Evolutionary conservation across 2,113 vertebrate genomes (phyloP), one percentile per base, ranked within the genome.

Genomic region (Melanerpes formicivorus): DNA sequence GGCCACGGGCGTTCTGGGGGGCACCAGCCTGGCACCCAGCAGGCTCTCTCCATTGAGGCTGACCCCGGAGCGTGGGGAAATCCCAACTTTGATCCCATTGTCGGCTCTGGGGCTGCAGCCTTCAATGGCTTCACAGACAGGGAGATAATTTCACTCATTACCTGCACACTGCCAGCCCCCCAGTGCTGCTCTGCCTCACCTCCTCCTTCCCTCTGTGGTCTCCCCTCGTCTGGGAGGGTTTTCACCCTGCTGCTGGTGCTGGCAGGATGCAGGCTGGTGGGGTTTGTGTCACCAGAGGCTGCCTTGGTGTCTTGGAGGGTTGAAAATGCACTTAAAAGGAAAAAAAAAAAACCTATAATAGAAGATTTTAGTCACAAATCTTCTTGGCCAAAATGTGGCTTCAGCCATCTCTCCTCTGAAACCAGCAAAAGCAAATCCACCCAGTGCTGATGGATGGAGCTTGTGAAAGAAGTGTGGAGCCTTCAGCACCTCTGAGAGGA

Each of bases 391-490:
- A 59, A 30, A 8, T 7, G 9, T n/a, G 11, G 4, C 4, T 59
- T 86, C 88, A 17, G 52, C 29, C 30, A 14, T 55, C 21, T 46
- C 2, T 74, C 8, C 10, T 18, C 42, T 14, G 23, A 22, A 56
- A 87, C 14, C 32, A 32, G 15, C 13, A 18, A 37, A 74, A 15
- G 14, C 29, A 64, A 37, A 18, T 1, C 17, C 56, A 30, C 2
- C 17, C 56, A 30, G 10, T 6, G 10, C 9, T 81, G 32, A 60
- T 42, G 52, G 32, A 52, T 22, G 23, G 48, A 50, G 48, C 48
- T 50, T 22, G 19, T 22, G 19, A 50, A 19, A 22, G 52, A 34
- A 0, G 1, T 0, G 27, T 2, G 25, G 18, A 40, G 48, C 9
- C 42, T 48, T 59, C 34, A 29, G 29, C 29, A 46, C 2, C 59